phyloP scores from a whole-genome alignment of 2,888 invertebrate genomes.

The Drosophila borealis region DNA sequence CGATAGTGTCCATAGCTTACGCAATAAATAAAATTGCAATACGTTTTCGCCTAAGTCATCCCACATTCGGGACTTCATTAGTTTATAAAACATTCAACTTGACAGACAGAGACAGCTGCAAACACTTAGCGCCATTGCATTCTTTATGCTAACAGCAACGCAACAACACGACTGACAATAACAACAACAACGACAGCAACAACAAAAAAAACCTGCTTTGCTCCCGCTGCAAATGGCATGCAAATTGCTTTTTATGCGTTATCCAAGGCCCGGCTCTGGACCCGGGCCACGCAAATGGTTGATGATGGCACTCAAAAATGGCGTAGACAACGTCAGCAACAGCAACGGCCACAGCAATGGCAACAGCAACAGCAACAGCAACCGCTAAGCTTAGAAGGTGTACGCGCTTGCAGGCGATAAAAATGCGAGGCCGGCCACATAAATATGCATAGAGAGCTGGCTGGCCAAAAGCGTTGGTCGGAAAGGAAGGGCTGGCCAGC shows the following conservation, averaged over 20 bases:
- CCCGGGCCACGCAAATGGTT: conserved; percentile 63
- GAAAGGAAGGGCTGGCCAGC: conserved; percentile 70
- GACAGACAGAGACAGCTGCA: conserved; percentile 51
- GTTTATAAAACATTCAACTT: conserved; percentile 44
- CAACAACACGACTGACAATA: conserved; percentile 2
- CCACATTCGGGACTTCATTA: conserved; percentile 46
- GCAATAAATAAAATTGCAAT: conserved; percentile 35
- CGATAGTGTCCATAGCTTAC: background rate
- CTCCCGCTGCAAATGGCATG: conserved; percentile 74
- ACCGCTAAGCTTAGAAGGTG: conserved; percentile 60
- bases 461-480: conserved; percentile 31
- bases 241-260: conserved; percentile 81
- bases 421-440: conserved; percentile 63
- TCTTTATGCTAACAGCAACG: conserved; percentile 57
- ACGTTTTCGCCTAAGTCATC: conserved; percentile 24
- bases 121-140: conserved; percentile 73
- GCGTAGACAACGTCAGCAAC: conserved; percentile 67
- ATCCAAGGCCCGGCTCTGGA: conserved; percentile 39
- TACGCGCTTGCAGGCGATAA: conserved; percentile 66
- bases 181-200: conserved; percentile 4
- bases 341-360: conserved; percentile 11
- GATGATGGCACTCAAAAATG: conserved; percentile 79
- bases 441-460: conserved; percentile 74
- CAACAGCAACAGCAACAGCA: conserved; percentile 21
- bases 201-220: conserved; percentile 64